Base-by-base conservation (phyloP, 2,113 vertebrate species). In the Condylura cristata region DNA sequence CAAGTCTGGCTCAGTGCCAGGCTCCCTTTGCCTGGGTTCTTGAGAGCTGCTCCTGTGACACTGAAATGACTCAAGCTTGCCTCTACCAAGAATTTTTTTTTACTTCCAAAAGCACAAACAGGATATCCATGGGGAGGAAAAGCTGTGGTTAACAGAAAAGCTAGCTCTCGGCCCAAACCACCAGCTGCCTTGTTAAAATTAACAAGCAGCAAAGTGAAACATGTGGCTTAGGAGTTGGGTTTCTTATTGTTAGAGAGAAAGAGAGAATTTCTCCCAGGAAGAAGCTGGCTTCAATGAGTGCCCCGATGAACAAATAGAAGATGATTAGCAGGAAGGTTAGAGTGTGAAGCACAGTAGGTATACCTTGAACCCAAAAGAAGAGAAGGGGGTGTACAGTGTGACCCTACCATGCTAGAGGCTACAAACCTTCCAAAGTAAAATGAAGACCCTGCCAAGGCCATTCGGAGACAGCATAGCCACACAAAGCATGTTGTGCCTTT, bases 151-250 rank as follows among this genome's bases (percentile, higher is more conserved):
- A 92, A 96, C 66, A 95, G 91, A 93, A 97, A 97, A 95, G 80
- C 85, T 94, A 97, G 61, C 79, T 89, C 94, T 96, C 68, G 37
- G 60, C 76, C 91, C 95, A 96, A 92, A 92, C 93, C 90, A 90
- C 96, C 95, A 96, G 88, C 88, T 95, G 95, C 82, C 96, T 96
- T 92, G 90, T 97, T 96, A 97, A 97, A 97, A 92, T 96, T 96
- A 97, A 97, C 95, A 96, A 96, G 96, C 94, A 91, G 85, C 86
- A 90, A 96, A 95, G 87, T 81, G 68, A 97, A 91, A 91, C 91
- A 95, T 96, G 95, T 65, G 93, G 95, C 41, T 92, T 86, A 84
- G 22, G 79, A 91, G 63, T 80, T 89, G 46, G 66, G 56, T 95
- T 97, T 97, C 91, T 92, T 71, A 86, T 86, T 95, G n/a, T 93